A percentile compares a stretch with the other conserved stretches of the same genome.
Conservation (phyloP, 23 tunicate genomes). For the Trididemnum nubilum region DNA sequence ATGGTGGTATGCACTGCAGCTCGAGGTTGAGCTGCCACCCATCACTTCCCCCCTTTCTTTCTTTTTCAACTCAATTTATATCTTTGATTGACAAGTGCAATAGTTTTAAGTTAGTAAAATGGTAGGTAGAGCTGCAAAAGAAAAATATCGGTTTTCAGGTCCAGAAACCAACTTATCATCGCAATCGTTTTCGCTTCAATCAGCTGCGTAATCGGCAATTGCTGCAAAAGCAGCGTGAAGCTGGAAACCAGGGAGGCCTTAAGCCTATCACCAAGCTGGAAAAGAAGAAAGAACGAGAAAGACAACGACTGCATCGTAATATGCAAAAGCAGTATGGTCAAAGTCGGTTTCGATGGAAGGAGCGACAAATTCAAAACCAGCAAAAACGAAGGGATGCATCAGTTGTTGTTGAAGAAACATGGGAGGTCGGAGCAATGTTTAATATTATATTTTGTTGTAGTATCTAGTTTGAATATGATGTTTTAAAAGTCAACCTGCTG, state of each 20-base stretch:
- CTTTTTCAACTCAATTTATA: too few relatives aligned
- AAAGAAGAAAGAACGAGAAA: conserved; percentile 83
- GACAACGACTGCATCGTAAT: conserved; percentile 80
- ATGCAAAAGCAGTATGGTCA: conserved; percentile 99
- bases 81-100: too few relatives aligned
- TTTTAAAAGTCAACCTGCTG: too few relatives aligned
- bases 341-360: conserved; percentile 74
- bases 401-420: conserved; percentile 81
- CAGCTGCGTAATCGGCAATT: conserved; percentile 77
- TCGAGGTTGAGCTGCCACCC: too few relatives aligned
- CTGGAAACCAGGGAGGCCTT: conserved; percentile 40
- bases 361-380: conserved; percentile 71
- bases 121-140: background rate
- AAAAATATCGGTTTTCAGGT: conserved; percentile 35
- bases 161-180: conserved; percentile 81
- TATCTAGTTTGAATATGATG: too few relatives aligned
- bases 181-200: conserved; percentile 86
- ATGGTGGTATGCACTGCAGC: too few relatives aligned
- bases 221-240: conserved; percentile 80
- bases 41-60: too few relatives aligned
- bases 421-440: conserved; percentile 86
- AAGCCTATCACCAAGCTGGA: conserved; percentile 85
- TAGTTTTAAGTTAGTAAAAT: too few relatives aligned
- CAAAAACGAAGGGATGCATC: conserved; percentile 98
- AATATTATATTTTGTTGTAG: background rate